Base-by-base conservation (phyloP, 2,888 invertebrate genomes). In the Brachyptera putata region DNA sequence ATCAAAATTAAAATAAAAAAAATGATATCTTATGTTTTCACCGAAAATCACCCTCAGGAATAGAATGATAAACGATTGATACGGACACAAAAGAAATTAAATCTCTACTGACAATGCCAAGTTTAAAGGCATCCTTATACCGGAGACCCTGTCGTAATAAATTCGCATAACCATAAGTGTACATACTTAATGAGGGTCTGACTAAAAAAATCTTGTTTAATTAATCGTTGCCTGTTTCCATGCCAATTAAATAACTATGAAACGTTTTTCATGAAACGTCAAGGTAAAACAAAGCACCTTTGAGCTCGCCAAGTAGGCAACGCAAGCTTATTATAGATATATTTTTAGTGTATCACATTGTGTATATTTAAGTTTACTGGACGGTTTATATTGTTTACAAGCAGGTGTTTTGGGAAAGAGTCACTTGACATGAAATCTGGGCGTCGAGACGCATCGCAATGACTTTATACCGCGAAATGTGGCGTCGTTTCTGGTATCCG, bases 401-500 rank as follows among this genome's bases (percentile, higher is more conserved):
- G 43, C 46, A 46, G 46, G 46, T 46, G 43, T 43, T n/a, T 18
- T 14, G 43, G 2, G n/a, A n/a, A n/a, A n/a, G n/a, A n/a, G n/a
- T n/a, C n/a, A n/a, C n/a, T n/a, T n/a, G 43, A 18, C 18, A 11
- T 11, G 7, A 30, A 7, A 11, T 30, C n/a, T 2, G 9, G 24
- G 46, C 46, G 46, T 46, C 24, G 46, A 22, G 24, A 46, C 46
- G 46, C 46, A 4, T 3, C 18, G 43, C 41, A 36, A 59, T 50
- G 59, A 50, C 49, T 49, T 50, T 55, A 59, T 50, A 59, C 58
- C 58, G 58, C 58, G 25, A 59, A 59, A 59, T 53, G 60, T 36
- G 56, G 60, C 60, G 59, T 37, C 56, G 56, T n/a, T n/a, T n/a
- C n/a, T n/a, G n/a, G 41, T 16, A 16, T 41, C 11, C 46, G 46